Conservation (phyloP, 2,888 invertebrate species). For the Cheilosia grossa region DNA sequence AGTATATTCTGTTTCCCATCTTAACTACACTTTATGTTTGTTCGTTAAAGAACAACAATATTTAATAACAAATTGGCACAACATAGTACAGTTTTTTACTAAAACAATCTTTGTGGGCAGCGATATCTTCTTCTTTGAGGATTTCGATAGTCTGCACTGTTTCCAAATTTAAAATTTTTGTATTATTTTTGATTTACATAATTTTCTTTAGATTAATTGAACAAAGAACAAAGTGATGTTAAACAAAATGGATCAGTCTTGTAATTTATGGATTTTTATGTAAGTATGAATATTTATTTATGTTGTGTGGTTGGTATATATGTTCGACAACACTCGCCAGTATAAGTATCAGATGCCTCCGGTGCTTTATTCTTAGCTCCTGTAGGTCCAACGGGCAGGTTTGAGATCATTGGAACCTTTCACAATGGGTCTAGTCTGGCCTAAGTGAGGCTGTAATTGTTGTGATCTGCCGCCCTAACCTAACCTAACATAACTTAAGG, state of each 20-base stretch:
- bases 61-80: conserved; percentile 44
- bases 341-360: no score
- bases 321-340: no score
- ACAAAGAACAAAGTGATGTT: background rate
- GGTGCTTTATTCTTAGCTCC: no score
- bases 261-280: conserved; percentile 7
- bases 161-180: conserved; percentile 17
- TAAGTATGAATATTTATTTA: conserved; percentile 4
- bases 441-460: no score
- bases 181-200: background rate
- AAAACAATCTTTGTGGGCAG: conserved; percentile 49
- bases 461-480: no score
- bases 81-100: conserved; percentile 7
- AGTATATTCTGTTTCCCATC: conserved; percentile 65
- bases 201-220: background rate
- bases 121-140: conserved; percentile 56
- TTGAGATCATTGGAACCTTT: no score
- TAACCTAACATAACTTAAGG: no score
- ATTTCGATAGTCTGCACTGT: conserved; percentile 61
- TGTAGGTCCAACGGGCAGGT: no score
- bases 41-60: background rate
- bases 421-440: no score
- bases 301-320: no score
- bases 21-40: conserved; percentile 32
- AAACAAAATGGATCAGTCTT: background rate